Conservation (phyloP, 2,113 vertebrate species). For the Promerops cafer region DNA sequence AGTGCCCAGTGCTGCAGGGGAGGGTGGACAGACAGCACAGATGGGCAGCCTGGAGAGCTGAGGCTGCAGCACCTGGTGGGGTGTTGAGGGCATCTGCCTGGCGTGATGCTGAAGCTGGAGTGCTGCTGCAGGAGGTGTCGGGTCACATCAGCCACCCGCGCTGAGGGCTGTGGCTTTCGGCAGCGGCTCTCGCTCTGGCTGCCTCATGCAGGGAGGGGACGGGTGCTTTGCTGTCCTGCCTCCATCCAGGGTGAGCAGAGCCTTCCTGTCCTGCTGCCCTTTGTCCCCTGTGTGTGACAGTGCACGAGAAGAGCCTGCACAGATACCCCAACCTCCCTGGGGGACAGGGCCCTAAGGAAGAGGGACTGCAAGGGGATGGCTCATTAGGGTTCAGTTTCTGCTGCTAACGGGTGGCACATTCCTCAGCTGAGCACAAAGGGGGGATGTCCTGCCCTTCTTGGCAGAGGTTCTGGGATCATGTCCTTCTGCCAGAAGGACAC, state of each 20-base stretch:
- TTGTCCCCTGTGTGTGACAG: background rate
- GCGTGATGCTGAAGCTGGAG: fast-evolving
- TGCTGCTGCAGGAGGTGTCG: background rate
- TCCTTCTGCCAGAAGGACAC: background rate
- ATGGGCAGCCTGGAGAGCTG: background rate
- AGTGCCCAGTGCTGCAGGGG: background rate
- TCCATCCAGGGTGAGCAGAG: background rate
- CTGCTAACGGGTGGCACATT: background rate
- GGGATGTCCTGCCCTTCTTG: background rate
- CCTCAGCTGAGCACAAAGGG: background rate
- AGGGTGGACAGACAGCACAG: background rate
- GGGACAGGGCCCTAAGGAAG: background rate
- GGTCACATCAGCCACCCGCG: background rate
- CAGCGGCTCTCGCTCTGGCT: fast-evolving
- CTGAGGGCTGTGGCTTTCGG: background rate
- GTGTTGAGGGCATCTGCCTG: background rate
- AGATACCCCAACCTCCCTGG: no score
- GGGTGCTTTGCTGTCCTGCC: background rate
- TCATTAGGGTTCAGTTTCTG: background rate
- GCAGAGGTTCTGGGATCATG: background rate
- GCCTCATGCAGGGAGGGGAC: fast-evolving
- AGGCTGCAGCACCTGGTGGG: background rate
- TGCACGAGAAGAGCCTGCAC: background rate
- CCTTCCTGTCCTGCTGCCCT: background rate
- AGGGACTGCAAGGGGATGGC: background rate